Evolutionary conservation across 2,888 invertebrate species (phyloP).

Genomic region (Agrochola macilenta): DNA sequence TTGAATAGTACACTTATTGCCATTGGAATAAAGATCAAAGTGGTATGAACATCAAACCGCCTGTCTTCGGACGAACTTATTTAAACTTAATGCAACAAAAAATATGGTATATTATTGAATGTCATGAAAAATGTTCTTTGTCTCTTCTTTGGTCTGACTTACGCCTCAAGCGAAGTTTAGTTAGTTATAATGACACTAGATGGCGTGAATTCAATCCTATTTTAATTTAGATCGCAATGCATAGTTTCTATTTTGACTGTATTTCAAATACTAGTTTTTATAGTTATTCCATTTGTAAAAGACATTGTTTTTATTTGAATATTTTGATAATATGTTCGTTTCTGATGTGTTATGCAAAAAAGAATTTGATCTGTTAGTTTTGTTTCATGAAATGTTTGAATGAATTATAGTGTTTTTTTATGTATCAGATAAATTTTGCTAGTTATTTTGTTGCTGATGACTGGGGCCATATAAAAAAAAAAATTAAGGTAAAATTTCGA

Average conservation of each 20-base stretch:
- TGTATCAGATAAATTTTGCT: not conserved
- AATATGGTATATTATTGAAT: slow-evolving; percentile 12
- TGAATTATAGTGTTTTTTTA: not conserved
- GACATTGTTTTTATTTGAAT: slow-evolving; percentile 60
- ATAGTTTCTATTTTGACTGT: slow-evolving; percentile 35
- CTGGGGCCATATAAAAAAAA: not conserved
- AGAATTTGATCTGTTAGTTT: slow-evolving; percentile 14
- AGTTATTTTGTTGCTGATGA: not conserved
- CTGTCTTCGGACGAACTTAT: not conserved
- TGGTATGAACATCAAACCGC: not conserved
- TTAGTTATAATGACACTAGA: not conserved
- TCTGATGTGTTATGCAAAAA: slow-evolving; percentile 41
- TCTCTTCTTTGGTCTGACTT: not conserved
- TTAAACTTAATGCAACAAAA: not conserved
- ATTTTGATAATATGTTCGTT: slow-evolving; percentile 28
- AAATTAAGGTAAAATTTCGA: not conserved
- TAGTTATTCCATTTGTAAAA: slow-evolving; percentile 64
- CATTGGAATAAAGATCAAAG: not conserved
- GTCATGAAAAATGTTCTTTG: not conserved
- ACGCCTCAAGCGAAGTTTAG: not conserved
- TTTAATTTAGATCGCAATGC: slow-evolving; percentile 17
- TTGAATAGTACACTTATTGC: not conserved
- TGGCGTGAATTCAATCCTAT: slow-evolving; percentile 20
- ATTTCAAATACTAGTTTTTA: slow-evolving; percentile 45
- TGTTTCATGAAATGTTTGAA: not conserved